Base-by-base conservation (phyloP, 2,888 invertebrate genomes). In the Pycnomerus fuliginosus region DNA sequence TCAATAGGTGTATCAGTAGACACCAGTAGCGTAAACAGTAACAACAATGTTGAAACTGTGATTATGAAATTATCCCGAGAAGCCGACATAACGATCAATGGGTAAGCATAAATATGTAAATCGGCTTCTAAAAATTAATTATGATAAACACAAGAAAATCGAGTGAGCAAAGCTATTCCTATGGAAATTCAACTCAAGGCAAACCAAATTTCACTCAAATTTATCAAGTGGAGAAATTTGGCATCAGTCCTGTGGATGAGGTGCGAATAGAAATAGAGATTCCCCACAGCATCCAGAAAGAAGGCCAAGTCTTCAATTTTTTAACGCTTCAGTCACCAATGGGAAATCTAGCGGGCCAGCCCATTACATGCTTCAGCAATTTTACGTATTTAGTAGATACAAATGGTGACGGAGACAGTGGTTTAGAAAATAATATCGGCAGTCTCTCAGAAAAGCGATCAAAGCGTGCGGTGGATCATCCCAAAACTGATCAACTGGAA, bases 241-340 rank as follows among this genome's bases (percentile, higher is more conserved):
- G 74, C 11, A 52, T 48, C 0, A 74, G 74, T 57, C 67, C 72
- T 3, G 61, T 74, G 3, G 63, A 70, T 8, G 64, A 67, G 44
- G 65, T 70, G 2, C 17, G 44, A 14, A 43, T 74, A 1, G 55
- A 50, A 16, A 50, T 76, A 8, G 50, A 53, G 16, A 54, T 76
- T 15, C 76, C 75, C 1, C 53, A 56, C 22, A 42, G 51, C 13
- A 43, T 63, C 2, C 13, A 35, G 15, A 16, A 42, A 8, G 33
- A 34, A 4, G 41, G 46, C 12, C 16, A 47, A 12, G 31, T 50
- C 2, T 13, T 32, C 4, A 47, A 44, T 10, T 61, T 66, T 31
- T 30, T 62, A 3, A 39, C 45, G 5, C 14, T 65, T 3, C 58
- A 58, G 31, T 44, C 51, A n/a, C 57, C 57, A 0, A 46, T 47